A percentile compares a stretch with the other conserved stretches of the same genome.
phyloP scores from a whole-genome alignment of 2,888 invertebrate species.

The Ormia ochracea region DNA sequence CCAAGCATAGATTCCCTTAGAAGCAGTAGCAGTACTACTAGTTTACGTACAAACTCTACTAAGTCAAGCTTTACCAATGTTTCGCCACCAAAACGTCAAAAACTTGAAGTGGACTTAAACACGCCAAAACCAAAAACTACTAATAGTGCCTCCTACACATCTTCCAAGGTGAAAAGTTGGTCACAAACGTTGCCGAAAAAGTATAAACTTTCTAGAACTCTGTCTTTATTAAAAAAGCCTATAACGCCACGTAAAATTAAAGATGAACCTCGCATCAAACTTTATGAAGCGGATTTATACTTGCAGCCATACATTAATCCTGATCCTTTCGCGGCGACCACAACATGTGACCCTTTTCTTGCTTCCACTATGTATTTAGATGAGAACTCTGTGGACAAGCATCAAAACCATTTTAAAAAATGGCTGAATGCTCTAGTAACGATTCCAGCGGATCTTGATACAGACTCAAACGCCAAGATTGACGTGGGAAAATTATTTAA shows the following conservation, averaged over 20 bases:
- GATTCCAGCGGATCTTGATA: constrained; percentile 84
- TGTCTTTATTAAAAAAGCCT: constrained; percentile 70
- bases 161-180: constrained; percentile 66
- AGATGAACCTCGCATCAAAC: constrained; percentile 66
- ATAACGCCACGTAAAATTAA: constrained; percentile 69
- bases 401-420: constrained; percentile 84
- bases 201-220: constrained; percentile 67
- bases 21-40: constrained; percentile 34
- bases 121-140: constrained; percentile 28
- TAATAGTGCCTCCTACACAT: constrained; percentile 52
- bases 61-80: constrained; percentile 59
- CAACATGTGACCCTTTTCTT: constrained; percentile 82
- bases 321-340: constrained; percentile 79
- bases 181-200: constrained; percentile 69
- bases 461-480: constrained; percentile 80
- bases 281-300: constrained; percentile 75
- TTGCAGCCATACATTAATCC: constrained; percentile 77
- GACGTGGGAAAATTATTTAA: constrained; percentile 87
- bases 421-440: constrained; percentile 88
- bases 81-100: constrained; percentile 75
- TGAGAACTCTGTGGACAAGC: constrained; percentile 82
- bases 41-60: constrained; percentile 34
- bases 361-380: constrained; percentile 83
- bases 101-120: constrained; percentile 65
- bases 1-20: constrained; percentile 53